These are phyloP conservation scores for Entomyzon cyanotis DNA, from an alignment of 2,113 vertebrate genomes.

Conservation along the genomic window DNA sequence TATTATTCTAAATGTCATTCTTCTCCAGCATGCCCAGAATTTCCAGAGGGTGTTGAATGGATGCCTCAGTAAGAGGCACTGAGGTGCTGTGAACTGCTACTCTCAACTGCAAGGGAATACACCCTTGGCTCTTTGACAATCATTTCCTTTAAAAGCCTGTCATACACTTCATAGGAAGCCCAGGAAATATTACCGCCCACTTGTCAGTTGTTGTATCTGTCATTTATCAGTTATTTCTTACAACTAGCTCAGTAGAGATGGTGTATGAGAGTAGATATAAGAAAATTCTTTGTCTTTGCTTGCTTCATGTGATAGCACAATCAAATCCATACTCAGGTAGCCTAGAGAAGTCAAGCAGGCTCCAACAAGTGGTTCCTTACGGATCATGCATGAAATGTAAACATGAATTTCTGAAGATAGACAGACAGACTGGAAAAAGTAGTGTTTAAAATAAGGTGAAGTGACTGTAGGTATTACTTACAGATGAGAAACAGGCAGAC, in stretches of 20 bases:
- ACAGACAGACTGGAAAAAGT: neutral
- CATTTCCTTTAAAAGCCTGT: neutral
- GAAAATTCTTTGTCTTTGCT: neutral
- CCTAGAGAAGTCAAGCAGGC: neutral
- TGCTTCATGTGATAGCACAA: neutral
- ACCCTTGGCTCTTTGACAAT: neutral
- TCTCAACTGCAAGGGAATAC: neutral
- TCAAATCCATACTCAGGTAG: neutral
- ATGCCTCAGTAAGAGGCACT: neutral
- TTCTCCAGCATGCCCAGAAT: neutral
- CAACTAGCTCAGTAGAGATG: neutral
- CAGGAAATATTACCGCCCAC: neutral
- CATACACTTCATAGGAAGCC: neutral
- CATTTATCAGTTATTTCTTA: neutral
- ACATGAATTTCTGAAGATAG: neutral
- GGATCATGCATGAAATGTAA: neutral
- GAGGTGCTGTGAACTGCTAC: neutral
- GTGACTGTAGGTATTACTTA: neutral
- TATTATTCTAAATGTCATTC: neutral
- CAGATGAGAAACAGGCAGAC: neutral
- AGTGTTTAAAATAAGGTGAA: neutral
- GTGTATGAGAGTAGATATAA: neutral
- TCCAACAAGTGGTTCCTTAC: neutral
- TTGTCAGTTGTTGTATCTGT: neutral
- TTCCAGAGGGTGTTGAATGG: neutral